These are phyloP conservation scores for Linurgus olivaceus DNA, from an alignment of 2,797 vertebrate genomes.

Conservation along the genomic window DNA sequence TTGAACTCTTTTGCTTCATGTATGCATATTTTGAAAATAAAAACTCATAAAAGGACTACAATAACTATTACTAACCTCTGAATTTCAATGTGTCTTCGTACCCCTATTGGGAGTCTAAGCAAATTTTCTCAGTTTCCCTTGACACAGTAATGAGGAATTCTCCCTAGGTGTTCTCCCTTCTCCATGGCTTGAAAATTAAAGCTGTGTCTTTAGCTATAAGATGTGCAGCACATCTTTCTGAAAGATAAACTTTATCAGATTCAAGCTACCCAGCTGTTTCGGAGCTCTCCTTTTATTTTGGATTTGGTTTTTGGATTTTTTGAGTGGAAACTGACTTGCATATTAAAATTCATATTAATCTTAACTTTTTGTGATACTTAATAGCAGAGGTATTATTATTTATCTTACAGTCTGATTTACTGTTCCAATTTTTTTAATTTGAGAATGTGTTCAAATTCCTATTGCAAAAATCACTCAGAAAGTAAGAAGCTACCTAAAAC, in stretches of 20 bases:
- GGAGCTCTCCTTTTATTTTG: not conserved
- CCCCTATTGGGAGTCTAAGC: not conserved
- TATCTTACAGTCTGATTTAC: not conserved
- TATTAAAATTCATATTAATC: not conserved
- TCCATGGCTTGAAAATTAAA: conserved; percentile 36
- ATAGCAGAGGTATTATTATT: not conserved
- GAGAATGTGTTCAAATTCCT: not conserved
- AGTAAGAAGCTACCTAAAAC: not conserved
- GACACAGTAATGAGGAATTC: conserved; percentile 21
- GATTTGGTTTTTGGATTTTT: not conserved
- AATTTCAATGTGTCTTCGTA: not conserved
- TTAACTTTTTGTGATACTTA: not conserved
- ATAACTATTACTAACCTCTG: not conserved
- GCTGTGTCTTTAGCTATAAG: not conserved
- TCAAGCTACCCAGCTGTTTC: not conserved
- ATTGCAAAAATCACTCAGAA: not conserved
- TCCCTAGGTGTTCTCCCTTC: not conserved
- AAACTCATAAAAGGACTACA: not conserved
- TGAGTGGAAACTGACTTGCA: not conserved
- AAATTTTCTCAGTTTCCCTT: conserved; percentile 17
- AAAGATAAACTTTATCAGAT: conserved; percentile 32
- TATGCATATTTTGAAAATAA: conserved; percentile 8
- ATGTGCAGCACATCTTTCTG: not conserved
- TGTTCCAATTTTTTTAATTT: not conserved
- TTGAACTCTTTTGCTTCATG: not conserved